Base-by-base conservation (phyloP, 1,140 invertebrate species). In the Drosophila sp. region DNA sequence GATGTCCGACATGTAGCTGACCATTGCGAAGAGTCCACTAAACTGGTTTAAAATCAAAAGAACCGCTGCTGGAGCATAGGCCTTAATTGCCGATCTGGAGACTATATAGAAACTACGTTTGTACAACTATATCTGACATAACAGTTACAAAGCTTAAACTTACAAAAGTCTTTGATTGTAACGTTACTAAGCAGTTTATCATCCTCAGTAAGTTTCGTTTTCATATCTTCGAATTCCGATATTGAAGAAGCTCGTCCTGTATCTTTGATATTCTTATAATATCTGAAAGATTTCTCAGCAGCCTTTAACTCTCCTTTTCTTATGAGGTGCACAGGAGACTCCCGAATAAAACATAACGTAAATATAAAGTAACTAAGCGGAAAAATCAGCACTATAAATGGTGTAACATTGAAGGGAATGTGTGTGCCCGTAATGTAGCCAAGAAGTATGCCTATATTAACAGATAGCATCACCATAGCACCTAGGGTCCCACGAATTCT, bases 1-100 rank as follows among this genome's bases (percentile, higher is more conserved):
- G 78, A 96, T 97, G 0, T 92, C 92, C 21, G 89, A 90, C 72
- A 89, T 82, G 45, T 91, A 91, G 34, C 73, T 91, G 46, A 86
- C 75, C 67, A 90, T 78, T 11, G 83, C 51, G 29, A 80, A 83
- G 4, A 81, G 54, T 0, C 89, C 89, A 5, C 78, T 81, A 7
- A 89, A 89, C 16, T 80, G 78, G 46, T 82, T 76, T 14, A 72
- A 67, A 48, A 84, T 43, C 0, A 87, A 8, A 0, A 90, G 21
- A 1, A 90, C 80, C 3, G 59, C 4, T 0, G 89, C 78, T 0
- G 73, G 51, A 0, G 56, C 56, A 51, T 84, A 89, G 3, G 84
- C 75, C 4, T 27, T 75, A 0, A 78, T 7, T 0, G 82, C 75
- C 1, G 67, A 13, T 21, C 43, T 67, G 0, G 72, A 38, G 9